phyloP scores from a whole-genome alignment of 2,797 vertebrate genomes.

The Novumbra hubbsi region DNA sequence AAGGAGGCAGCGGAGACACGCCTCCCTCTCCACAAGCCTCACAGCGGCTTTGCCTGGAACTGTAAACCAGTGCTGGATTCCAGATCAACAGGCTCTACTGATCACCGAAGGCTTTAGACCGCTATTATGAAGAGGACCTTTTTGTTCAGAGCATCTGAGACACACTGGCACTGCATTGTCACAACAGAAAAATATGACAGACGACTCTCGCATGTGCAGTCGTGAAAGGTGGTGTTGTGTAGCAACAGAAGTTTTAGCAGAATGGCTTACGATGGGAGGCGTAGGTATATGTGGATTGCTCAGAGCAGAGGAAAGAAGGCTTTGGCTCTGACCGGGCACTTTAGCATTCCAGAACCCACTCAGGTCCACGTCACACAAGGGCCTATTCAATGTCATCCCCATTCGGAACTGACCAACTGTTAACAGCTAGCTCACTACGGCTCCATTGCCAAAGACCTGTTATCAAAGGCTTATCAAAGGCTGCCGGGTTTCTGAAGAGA shows the following conservation, averaged over 20 bases:
- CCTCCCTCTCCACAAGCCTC: constrained; percentile 17
- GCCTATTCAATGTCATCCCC: constrained; percentile 59
- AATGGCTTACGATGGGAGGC: background rate
- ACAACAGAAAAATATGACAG: background rate
- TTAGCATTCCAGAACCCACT: constrained; percentile 72
- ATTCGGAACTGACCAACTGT: constrained; percentile 49
- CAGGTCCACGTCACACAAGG: constrained; percentile 60
- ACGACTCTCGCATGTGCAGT: background rate
- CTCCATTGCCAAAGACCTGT: constrained; percentile 7
- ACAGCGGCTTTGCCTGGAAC: background rate
- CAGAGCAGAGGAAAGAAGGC: constrained; percentile 12
- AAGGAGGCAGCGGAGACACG: constrained; percentile 39
- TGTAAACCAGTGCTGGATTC: background rate
- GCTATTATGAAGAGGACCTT: background rate
- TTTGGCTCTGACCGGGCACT: constrained; percentile 30
- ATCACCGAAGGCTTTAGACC: background rate
- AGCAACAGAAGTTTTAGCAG: background rate
- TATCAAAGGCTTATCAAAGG: background rate
- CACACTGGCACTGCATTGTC: background rate
- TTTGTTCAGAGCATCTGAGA: background rate
- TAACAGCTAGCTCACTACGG: constrained; percentile 17
- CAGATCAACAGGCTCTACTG: background rate
- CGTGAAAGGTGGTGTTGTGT: background rate
- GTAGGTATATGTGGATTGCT: background rate
- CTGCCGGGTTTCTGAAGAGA: too few species aligned